A percentile compares a stretch with the other conserved stretches of the same genome.
These are phyloP conservation scores for Drosophila hamatofila DNA, from an alignment of 2,888 invertebrate species.

Conservation along the genomic window DNA sequence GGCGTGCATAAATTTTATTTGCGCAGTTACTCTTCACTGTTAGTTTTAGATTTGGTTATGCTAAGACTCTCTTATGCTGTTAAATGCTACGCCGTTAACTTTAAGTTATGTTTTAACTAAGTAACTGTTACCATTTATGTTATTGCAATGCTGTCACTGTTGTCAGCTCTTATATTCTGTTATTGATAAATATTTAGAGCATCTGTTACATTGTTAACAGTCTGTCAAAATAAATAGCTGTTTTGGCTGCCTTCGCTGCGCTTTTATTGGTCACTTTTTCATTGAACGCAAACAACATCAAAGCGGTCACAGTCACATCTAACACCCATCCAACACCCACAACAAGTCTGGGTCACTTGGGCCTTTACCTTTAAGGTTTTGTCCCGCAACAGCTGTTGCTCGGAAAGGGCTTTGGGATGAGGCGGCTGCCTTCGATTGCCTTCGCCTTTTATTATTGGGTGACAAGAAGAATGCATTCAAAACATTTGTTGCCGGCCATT, in stretches of 20 bases:
- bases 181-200: not conserved
- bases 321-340: not conserved
- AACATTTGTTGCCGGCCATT: slow-evolving; percentile 45
- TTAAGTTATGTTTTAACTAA: not conserved
- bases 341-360: slow-evolving; percentile 75
- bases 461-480: slow-evolving; percentile 28
- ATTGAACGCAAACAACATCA: slow-evolving; percentile 34
- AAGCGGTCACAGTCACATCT: slow-evolving; percentile 14
- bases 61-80: not conserved
- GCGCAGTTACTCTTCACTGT: slow-evolving; percentile 15
- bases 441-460: slow-evolving; percentile 26
- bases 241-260: not conserved
- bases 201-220: slow-evolving; percentile 29
- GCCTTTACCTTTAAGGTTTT: slow-evolving; percentile 39
- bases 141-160: not conserved
- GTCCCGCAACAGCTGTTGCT: slow-evolving; percentile 26
- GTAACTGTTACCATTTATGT: slow-evolving; percentile 9
- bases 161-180: slow-evolving; percentile 36
- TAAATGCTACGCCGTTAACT: not conserved
- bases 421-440: slow-evolving; percentile 17
- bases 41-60: not conserved
- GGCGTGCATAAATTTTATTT: not conserved
- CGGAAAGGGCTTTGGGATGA: not conserved
- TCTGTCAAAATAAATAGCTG: slow-evolving; percentile 18
- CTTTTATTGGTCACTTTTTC: slow-evolving; percentile 34